These are phyloP conservation scores for Nomada fucata DNA, from an alignment of 2,888 invertebrate genomes.

Conservation along the genomic window DNA sequence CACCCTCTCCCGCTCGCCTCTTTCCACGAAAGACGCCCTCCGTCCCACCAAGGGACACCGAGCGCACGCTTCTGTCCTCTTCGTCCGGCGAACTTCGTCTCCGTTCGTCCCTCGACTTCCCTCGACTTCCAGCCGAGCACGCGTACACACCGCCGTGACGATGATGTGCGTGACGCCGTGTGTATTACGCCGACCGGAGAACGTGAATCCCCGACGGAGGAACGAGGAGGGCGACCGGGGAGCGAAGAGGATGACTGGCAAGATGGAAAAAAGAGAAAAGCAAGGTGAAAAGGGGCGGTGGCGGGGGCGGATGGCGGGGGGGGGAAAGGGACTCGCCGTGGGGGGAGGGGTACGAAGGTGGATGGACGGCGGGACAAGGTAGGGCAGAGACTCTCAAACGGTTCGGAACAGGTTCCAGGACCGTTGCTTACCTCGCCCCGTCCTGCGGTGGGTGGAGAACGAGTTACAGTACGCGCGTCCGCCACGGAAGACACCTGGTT, in stretches of 20 bases:
- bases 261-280: constrained; percentile 44
- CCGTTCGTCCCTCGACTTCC: constrained; percentile 52
- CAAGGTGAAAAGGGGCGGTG: constrained; percentile 57
- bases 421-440: constrained; percentile 75
- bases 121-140: constrained; percentile 52
- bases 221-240: constrained; percentile 1
- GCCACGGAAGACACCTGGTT: constrained; percentile 79
- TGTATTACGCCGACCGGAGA: constrained; percentile 72
- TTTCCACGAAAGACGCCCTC: neutral
- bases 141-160: constrained; percentile 73
- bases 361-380: constrained; percentile 68
- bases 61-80: neutral
- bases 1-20: constrained; percentile 5
- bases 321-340: constrained; percentile 57
- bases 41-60: neutral
- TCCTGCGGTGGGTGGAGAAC: constrained; percentile 77
- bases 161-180: constrained; percentile 72
- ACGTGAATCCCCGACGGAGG: constrained; percentile 54
- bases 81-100: constrained; percentile 24
- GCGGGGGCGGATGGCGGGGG: constrained; percentile 52
- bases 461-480: constrained; percentile 75
- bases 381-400: constrained; percentile 78
- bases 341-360: constrained; percentile 49
- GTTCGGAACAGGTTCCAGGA: constrained; percentile 79
- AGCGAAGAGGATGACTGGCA: constrained; percentile 1